phyloP scores from a whole-genome alignment of 2,113 vertebrate species.

The Danionella cerebrum region DNA sequence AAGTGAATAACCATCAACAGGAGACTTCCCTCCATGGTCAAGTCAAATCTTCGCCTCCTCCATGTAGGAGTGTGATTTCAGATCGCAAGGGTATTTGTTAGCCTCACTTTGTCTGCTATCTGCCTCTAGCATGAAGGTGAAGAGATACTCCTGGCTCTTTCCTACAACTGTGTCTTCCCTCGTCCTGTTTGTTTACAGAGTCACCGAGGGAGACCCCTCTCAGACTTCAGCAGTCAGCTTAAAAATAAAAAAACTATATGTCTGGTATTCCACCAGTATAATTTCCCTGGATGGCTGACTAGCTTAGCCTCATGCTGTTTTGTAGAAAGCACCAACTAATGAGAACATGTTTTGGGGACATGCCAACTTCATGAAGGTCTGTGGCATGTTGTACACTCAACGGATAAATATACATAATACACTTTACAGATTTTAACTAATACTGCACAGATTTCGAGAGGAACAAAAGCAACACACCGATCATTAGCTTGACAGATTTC shows the following conservation, averaged over 20 bases:
- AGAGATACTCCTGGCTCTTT: slow-evolving; percentile 1
- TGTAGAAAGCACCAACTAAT: slow-evolving; percentile 3
- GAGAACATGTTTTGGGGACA: not conserved
- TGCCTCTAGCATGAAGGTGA: slow-evolving; percentile 23
- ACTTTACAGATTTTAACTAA: no score
- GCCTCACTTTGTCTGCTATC: not conserved
- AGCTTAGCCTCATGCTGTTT: slow-evolving; percentile 23
- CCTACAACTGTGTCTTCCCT: slow-evolving; percentile 21
- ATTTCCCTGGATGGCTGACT: slow-evolving; percentile 38
- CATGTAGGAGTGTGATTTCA: slow-evolving; percentile 9
- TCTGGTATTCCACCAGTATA: slow-evolving; percentile 32
- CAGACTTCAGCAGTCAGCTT: slow-evolving; percentile 33
- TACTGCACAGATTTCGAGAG: not conserved
- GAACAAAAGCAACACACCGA: not conserved
- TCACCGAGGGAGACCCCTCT: slow-evolving; percentile 28
- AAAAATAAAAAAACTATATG: slow-evolving; percentile 30
- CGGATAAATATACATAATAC: not conserved
- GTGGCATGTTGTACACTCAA: not conserved
- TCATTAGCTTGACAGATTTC: not conserved
- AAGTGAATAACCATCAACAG: slow-evolving; percentile 3
- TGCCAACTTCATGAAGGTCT: not conserved
- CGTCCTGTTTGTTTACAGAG: slow-evolving; percentile 31
- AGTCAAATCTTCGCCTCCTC: slow-evolving; percentile 15
- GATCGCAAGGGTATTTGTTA: slow-evolving; percentile 31
- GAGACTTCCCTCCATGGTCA: not conserved